Evolutionary conservation across 2,113 vertebrate species (phyloP).

Genomic region (Collichthys lucidus): DNA sequence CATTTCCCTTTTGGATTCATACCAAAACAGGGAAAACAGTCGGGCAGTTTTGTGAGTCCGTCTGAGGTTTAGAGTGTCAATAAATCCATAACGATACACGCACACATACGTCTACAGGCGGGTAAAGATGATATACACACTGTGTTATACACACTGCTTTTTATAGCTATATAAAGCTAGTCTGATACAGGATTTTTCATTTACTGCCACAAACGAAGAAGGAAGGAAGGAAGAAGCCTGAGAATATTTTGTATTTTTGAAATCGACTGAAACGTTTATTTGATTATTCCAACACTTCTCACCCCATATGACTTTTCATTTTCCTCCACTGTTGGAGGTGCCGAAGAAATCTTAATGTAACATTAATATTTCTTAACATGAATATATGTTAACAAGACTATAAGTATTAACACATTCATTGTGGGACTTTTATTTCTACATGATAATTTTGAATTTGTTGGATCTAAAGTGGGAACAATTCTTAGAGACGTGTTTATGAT

Average conservation of each 20-base stretch:
- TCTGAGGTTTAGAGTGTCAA: neutral
- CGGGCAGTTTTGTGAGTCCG: neutral
- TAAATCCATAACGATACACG: constrained; percentile 22
- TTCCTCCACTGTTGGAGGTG: neutral
- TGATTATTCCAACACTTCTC: neutral
- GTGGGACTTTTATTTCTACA: too few species aligned
- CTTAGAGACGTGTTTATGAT: too few species aligned
- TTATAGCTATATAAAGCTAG: too few species aligned
- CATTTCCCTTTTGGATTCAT: neutral
- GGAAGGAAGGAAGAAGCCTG: neutral
- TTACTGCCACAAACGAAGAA: neutral
- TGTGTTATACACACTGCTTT: neutral
- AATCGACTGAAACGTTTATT: neutral
- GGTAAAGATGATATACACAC: neutral
- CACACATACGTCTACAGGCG: neutral
- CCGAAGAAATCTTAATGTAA: neutral
- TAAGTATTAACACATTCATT: too few species aligned
- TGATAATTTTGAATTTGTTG: too few species aligned
- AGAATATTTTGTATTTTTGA: neutral
- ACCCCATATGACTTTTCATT: too few species aligned
- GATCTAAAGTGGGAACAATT: too few species aligned
- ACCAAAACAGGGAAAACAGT: constrained; percentile 9
- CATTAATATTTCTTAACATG: too few species aligned
- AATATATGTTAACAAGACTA: too few species aligned
- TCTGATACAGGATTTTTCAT: neutral